Percentiles rank a stretch among this genome's conserved stretches.
These are phyloP conservation scores for Silurus aristotelis DNA, from an alignment of 2,797 vertebrate genomes.

Conservation along the genomic window DNA sequence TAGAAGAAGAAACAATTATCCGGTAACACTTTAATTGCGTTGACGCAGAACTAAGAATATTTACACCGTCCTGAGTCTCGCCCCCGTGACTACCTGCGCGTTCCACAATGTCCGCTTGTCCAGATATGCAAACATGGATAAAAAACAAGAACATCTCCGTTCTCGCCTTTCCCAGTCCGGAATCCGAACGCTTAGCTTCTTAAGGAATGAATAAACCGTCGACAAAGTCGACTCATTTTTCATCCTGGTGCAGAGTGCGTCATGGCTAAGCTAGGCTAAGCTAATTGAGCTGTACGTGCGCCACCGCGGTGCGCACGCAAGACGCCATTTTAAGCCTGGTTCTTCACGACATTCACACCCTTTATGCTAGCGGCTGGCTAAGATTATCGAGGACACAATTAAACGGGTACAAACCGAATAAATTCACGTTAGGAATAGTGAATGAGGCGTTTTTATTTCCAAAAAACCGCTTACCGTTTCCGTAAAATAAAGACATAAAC, in stretches of 20 bases:
- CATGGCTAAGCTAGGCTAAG: slow-evolving; percentile 67
- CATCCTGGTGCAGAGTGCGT: slow-evolving; percentile 78
- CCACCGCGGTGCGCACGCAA: slow-evolving; percentile 63
- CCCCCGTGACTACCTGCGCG: neutral
- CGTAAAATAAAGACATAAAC: slow-evolving; percentile 99
- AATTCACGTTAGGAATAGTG: neutral
- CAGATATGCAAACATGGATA: fast-evolving
- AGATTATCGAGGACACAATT: neutral
- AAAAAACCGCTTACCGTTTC: slow-evolving; percentile 85
- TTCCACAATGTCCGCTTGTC: neutral
- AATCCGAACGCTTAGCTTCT: neutral
- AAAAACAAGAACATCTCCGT: neutral
- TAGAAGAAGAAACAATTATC: neutral
- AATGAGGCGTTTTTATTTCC: no score
- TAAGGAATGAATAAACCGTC: neutral
- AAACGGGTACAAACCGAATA: neutral
- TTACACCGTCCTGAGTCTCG: neutral
- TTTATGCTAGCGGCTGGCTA: neutral
- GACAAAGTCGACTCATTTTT: neutral
- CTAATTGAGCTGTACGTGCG: slow-evolving; percentile 27
- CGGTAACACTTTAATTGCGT: no score
- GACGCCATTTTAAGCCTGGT: slow-evolving; percentile 80
- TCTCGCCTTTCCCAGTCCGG: neutral
- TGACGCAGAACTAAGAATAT: neutral
- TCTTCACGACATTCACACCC: slow-evolving; percentile 37